Percentiles rank a stretch among this genome's conserved stretches.
Conservation (phyloP, 2,113 vertebrate genomes). For the Aleadryas rufinucha region DNA sequence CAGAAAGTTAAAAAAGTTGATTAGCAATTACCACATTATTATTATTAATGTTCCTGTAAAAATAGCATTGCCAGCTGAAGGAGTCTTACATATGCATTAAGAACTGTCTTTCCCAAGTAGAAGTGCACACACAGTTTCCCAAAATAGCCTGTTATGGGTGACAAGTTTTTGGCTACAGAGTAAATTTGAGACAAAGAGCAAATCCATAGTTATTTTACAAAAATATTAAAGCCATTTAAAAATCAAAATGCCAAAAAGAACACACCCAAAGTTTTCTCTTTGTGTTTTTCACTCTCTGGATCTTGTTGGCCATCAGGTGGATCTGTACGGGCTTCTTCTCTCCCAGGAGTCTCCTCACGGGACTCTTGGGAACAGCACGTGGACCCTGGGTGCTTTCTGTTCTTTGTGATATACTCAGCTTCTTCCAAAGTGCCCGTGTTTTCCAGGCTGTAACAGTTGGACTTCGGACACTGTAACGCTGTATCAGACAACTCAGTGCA, state of each 20-base stretch:
- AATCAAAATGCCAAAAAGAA: background rate
- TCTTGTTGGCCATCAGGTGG: slow-evolving; percentile 86
- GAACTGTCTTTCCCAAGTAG: background rate
- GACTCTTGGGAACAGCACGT: slow-evolving; percentile 73
- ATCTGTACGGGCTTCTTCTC: slow-evolving; percentile 84
- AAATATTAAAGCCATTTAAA: background rate
- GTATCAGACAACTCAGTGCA: slow-evolving; percentile 29
- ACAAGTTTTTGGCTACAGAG: background rate
- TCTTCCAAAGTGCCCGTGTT: background rate
- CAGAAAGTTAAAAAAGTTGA: background rate
- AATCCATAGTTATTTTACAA: background rate
- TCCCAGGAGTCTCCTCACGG: slow-evolving; percentile 85
- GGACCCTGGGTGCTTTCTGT: slow-evolving; percentile 55
- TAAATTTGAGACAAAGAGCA: background rate
- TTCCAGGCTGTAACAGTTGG: slow-evolving; percentile 60
- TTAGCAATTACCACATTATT: background rate
- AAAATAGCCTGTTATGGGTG: background rate
- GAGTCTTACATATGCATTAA: background rate
- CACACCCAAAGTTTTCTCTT: slow-evolving; percentile 88
- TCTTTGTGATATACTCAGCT: slow-evolving; percentile 59
- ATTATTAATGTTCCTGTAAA: background rate
- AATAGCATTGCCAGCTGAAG: background rate
- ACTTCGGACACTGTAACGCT: slow-evolving; percentile 68
- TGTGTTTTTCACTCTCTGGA: slow-evolving; percentile 74
- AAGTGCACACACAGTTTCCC: background rate